These are phyloP conservation scores for Leptopterna dolabrata DNA, from an alignment of 2,888 invertebrate species.

Conservation along the genomic window DNA sequence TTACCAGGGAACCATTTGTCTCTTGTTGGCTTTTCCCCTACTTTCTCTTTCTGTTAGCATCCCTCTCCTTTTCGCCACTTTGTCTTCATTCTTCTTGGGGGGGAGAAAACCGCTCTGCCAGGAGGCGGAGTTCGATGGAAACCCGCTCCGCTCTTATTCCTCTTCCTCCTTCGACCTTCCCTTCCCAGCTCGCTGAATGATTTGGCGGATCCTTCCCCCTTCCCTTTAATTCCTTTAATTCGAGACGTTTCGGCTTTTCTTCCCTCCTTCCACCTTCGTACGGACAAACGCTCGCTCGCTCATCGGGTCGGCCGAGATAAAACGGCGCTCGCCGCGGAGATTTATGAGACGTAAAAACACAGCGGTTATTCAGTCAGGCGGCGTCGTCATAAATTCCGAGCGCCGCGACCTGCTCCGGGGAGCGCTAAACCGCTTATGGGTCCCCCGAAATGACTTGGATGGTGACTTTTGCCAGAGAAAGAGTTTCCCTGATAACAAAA, in stretches of 20 bases:
- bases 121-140: not conserved
- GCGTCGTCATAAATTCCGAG: slow-evolving; percentile 18
- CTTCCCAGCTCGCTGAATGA: not conserved
- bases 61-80: slow-evolving; percentile 43
- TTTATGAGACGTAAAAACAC: slow-evolving; percentile 18
- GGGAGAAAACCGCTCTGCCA: not conserved
- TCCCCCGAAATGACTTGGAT: not conserved
- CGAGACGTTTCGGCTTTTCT: not conserved
- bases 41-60: slow-evolving; percentile 22
- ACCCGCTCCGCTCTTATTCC: not conserved
- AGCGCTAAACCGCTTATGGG: slow-evolving; percentile 20
- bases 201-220: not conserved
- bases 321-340: slow-evolving; percentile 16
- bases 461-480: not conserved
- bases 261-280: not conserved
- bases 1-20: slow-evolving; percentile 56
- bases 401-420: not conserved
- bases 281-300: too few relatives aligned
- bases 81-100: slow-evolving; percentile 53
- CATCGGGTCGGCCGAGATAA: not conserved
- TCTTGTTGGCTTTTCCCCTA: slow-evolving; percentile 33
- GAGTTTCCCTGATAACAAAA: not conserved
- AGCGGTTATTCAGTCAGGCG: slow-evolving; percentile 32
- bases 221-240: slow-evolving; percentile 24
- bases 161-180: not conserved